phyloP scores from a whole-genome alignment of 2,113 vertebrate species.

The Rhagologus leucostigma region DNA sequence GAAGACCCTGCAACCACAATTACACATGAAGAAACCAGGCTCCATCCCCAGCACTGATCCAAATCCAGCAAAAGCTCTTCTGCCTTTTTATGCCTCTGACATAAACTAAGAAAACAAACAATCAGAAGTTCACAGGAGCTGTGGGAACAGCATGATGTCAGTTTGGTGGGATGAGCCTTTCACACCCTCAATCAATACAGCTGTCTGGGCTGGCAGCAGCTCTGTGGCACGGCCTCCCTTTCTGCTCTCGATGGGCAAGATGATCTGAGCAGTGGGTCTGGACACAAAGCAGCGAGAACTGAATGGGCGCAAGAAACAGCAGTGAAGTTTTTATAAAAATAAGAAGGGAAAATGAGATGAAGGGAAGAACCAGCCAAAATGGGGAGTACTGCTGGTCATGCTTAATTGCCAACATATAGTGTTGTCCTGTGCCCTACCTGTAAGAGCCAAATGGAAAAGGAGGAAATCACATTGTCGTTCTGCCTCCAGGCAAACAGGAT shows the following conservation, averaged over 20 bases:
- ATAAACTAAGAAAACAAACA: neutral
- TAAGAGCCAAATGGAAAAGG: neutral
- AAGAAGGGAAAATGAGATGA: neutral
- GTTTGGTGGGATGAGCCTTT: neutral
- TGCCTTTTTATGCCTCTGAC: neutral
- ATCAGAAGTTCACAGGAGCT: neutral
- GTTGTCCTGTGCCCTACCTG: neutral
- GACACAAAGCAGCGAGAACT: neutral
- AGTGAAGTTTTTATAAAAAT: neutral
- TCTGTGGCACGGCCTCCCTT: neutral
- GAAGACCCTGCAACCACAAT: neutral
- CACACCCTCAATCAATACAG: neutral
- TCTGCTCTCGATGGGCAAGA: neutral
- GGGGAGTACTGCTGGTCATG: neutral
- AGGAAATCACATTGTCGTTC: neutral
- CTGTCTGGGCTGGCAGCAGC: neutral
- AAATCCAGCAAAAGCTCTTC: neutral
- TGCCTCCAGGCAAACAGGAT: neutral
- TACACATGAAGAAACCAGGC: neutral
- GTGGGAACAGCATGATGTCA: neutral
- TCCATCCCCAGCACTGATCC: neutral
- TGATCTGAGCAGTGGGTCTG: neutral
- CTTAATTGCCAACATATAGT: neutral
- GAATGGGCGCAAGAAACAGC: neutral
- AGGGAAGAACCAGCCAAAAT: neutral